Conservation (phyloP, 1,140 invertebrate genomes). For the Chrysopa pallens region DNA sequence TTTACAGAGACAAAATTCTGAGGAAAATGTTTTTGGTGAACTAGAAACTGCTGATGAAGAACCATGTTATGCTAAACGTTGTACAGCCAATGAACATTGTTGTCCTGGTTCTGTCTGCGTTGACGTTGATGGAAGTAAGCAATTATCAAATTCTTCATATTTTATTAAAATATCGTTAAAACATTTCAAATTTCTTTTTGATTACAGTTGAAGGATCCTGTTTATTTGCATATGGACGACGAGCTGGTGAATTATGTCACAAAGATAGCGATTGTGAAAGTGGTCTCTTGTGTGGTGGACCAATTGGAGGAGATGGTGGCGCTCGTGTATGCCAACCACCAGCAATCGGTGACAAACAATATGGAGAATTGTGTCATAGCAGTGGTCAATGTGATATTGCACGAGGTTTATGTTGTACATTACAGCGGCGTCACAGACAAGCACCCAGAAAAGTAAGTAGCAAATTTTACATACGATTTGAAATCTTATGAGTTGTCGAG, state of each 20-base stretch:
- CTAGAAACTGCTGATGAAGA: constrained; percentile 28
- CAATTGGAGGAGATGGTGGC: constrained; percentile 28
- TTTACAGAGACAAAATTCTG: constrained; percentile 16
- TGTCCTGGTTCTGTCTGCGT: constrained; percentile 57
- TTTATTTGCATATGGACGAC: constrained; percentile 48
- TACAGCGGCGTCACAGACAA: constrained; percentile 69
- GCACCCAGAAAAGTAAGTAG: constrained; percentile 53
- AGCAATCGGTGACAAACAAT: constrained; percentile 54
- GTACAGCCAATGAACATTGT: constrained; percentile 55
- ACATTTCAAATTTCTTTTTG: background rate
- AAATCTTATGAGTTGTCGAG: background rate
- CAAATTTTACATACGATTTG: background rate
- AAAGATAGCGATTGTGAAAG: constrained; percentile 56
- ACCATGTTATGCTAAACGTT: constrained; percentile 43
- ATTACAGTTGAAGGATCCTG: constrained; percentile 45
- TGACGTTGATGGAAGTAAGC: constrained; percentile 48
- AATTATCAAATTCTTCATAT: background rate
- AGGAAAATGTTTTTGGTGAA: constrained; percentile 24
- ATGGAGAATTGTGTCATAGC: constrained; percentile 66
- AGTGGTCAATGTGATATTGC: constrained; percentile 74
- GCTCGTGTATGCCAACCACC: constrained; percentile 62
- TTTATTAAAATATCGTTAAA: background rate
- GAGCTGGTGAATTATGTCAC: constrained; percentile 53
- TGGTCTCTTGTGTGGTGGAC: constrained; percentile 44
- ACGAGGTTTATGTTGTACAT: constrained; percentile 70